Conservation (phyloP, 2,113 vertebrate genomes). For the Nymphicus hollandicus region DNA sequence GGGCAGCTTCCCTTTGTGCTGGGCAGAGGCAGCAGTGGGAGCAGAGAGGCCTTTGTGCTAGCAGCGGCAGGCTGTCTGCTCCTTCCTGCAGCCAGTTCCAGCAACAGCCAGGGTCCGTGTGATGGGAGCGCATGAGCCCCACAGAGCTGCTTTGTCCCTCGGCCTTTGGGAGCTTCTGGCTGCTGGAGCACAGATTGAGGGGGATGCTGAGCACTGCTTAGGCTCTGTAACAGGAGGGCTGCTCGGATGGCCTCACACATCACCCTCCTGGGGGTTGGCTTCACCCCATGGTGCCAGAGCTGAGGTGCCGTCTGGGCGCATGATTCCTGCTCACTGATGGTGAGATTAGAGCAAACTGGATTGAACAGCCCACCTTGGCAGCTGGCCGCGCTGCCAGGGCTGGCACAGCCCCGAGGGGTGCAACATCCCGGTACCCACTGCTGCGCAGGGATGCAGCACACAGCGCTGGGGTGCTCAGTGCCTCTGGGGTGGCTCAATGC, state of each 20-base stretch:
- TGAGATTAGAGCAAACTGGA: background rate
- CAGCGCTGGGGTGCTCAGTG: accelerated
- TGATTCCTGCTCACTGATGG: background rate
- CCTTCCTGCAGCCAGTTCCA: background rate
- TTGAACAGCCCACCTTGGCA: background rate
- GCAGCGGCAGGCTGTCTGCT: background rate
- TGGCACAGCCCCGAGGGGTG: background rate
- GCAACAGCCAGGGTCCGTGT: background rate
- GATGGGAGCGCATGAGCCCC: background rate
- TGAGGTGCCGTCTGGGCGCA: accelerated
- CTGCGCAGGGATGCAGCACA: accelerated
- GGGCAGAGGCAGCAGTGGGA: background rate
- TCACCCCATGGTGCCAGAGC: accelerated
- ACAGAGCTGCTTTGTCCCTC: background rate
- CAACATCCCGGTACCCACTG: background rate
- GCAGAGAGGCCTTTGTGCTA: conserved; percentile 22
- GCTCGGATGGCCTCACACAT: accelerated
- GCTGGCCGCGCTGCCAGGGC: background rate
- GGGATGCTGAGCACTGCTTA: background rate
- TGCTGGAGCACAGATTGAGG: accelerated
- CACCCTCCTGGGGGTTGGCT: background rate
- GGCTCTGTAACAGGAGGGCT: background rate
- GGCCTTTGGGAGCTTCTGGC: background rate
- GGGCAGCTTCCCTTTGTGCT: background rate
- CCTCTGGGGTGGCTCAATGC: accelerated